Evolutionary conservation across 2,888 invertebrate genomes (phyloP).

Genomic region (Urechis unicinctus): DNA sequence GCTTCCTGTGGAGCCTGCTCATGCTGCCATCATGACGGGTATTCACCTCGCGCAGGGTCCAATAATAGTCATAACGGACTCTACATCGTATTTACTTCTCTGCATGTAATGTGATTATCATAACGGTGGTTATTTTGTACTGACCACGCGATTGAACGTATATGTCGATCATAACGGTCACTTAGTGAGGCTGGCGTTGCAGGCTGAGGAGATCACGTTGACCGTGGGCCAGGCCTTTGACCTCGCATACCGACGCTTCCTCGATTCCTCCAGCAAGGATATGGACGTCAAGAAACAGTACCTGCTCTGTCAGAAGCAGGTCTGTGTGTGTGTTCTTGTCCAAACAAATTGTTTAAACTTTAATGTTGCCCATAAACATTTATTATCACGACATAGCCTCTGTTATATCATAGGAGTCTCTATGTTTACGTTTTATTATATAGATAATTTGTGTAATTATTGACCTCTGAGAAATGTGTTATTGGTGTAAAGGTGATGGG

Average conservation of each 20-base stretch:
- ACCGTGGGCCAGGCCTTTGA: constrained; percentile 99
- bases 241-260: constrained; percentile 85
- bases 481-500: too few relatives aligned
- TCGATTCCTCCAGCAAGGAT: constrained; percentile 85
- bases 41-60: neutral
- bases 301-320: constrained; percentile 74
- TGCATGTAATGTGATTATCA: neutral
- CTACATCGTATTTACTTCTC: too few relatives aligned
- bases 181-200: neutral
- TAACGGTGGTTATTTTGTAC: neutral
- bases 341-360: too few relatives aligned
- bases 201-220: constrained; percentile 92
- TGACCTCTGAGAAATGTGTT: too few relatives aligned
- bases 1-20: too few relatives aligned
- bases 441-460: too few relatives aligned
- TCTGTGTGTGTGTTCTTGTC: constrained; percentile 42
- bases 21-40: too few relatives aligned
- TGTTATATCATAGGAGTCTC: too few relatives aligned
- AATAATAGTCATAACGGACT: too few relatives aligned
- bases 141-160: neutral
- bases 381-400: too few relatives aligned
- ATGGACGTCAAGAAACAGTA: constrained; percentile 75
- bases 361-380: too few relatives aligned
- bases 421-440: too few relatives aligned
- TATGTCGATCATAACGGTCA: neutral